Conservation (phyloP, 2,888 invertebrate genomes). For the Nomada fucata region DNA sequence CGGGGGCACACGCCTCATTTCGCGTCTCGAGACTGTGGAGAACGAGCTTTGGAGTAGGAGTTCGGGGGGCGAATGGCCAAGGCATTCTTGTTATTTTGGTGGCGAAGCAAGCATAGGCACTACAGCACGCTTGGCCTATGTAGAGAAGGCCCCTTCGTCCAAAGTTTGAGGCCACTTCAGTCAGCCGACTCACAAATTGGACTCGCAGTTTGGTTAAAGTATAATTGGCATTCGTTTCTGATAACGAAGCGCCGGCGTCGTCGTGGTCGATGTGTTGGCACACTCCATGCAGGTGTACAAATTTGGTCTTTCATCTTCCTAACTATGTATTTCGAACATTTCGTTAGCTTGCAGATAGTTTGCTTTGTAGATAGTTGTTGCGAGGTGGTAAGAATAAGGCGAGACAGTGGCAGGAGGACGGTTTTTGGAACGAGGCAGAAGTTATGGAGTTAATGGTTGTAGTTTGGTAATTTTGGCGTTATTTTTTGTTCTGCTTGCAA, state of each 20-base stretch:
- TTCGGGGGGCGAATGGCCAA: slow-evolving; percentile 44
- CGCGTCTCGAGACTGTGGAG: slow-evolving; percentile 41
- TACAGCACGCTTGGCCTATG: slow-evolving; percentile 75
- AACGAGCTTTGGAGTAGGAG: slow-evolving; percentile 23
- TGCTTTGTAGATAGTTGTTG: neutral
- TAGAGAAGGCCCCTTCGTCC: slow-evolving; percentile 77
- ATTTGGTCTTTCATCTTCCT: slow-evolving; percentile 26
- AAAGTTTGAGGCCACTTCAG: slow-evolving; percentile 81
- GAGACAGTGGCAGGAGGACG: too few relatives aligned
- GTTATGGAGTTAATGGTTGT: too few relatives aligned
- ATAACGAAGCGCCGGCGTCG: slow-evolving; percentile 70
- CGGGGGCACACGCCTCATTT: slow-evolving; percentile 55
- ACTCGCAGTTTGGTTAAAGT: slow-evolving; percentile 78
- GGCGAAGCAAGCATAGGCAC: slow-evolving; percentile 68
- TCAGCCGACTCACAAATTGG: slow-evolving; percentile 81
- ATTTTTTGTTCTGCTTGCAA: too few relatives aligned
- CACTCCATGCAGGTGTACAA: slow-evolving; percentile 14
- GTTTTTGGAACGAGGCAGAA: too few relatives aligned
- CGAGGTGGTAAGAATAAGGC: neutral
- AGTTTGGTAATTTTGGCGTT: too few relatives aligned
- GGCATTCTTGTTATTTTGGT: slow-evolving; percentile 77
- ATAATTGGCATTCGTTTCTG: slow-evolving; percentile 82
- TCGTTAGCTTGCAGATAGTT: neutral
- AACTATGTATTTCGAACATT: neutral
- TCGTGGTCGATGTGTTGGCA: slow-evolving; percentile 14